A percentile compares a stretch with the other conserved stretches of the same genome.
phyloP scores from a whole-genome alignment of 2,888 invertebrate species.

The Chloromyia formosa region DNA sequence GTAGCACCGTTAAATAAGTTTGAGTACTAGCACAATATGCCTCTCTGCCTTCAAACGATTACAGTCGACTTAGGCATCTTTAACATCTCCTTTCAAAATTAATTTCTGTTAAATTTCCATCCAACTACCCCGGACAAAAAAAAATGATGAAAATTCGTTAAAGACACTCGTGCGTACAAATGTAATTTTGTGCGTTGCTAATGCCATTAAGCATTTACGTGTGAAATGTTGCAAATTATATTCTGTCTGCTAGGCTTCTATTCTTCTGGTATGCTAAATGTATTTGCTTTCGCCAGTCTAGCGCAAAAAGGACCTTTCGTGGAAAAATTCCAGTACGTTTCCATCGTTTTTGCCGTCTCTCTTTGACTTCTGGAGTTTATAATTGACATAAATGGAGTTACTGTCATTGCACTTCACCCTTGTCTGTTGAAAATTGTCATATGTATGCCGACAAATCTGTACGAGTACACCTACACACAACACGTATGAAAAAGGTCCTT shows the following conservation, averaged over 20 bases:
- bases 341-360: neutral
- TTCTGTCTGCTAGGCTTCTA: neutral
- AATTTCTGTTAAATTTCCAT: too few relatives aligned
- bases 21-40: too few relatives aligned
- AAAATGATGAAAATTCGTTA: conserved; percentile 2
- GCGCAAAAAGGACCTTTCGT: neutral
- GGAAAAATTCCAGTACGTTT: neutral
- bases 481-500: neutral
- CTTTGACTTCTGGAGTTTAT: conserved; percentile 24
- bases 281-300: neutral
- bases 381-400: conserved; percentile 27
- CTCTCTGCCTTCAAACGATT: too few relatives aligned
- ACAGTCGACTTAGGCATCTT: too few relatives aligned
- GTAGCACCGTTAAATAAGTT: too few relatives aligned
- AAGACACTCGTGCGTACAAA: neutral
- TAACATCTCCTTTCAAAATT: too few relatives aligned
- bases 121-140: too few relatives aligned
- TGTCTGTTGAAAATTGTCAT: neutral
- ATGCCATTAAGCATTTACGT: conserved; percentile 3
- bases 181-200: conserved; percentile 14
- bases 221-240: conserved; percentile 17
- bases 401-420: neutral
- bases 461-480: neutral
- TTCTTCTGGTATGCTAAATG: too few relatives aligned
- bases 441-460: neutral